phyloP scores from a whole-genome alignment of 2,113 vertebrate genomes.

The Lepus americanus region DNA sequence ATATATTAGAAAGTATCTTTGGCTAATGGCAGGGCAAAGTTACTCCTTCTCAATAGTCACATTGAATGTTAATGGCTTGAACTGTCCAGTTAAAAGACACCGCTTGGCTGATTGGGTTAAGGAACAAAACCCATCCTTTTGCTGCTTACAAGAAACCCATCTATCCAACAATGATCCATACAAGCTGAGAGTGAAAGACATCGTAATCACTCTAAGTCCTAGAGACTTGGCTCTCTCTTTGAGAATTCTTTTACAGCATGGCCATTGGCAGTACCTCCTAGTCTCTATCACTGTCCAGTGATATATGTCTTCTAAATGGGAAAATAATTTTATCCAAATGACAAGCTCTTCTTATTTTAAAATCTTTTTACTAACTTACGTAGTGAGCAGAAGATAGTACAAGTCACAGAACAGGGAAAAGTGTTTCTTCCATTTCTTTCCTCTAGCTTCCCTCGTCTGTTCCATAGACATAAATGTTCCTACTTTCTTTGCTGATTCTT shows the following conservation, averaged over 20 bases:
- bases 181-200: too few relatives aligned
- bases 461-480: not conserved
- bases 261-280: not conserved
- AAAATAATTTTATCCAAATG: not conserved
- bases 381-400: not conserved
- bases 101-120: too few relatives aligned
- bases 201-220: not conserved
- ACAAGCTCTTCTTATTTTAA: constrained; percentile 9
- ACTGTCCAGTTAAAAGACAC: too few relatives aligned
- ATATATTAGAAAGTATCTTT: too few relatives aligned
- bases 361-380: not conserved
- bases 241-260: not conserved
- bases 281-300: not conserved
- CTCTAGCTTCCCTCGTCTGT: not conserved
- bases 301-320: not conserved
- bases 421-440: not conserved
- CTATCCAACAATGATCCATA: too few relatives aligned
- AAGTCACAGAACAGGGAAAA: not conserved
- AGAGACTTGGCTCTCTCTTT: not conserved
- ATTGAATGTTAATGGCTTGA: too few relatives aligned
- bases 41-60: too few relatives aligned
- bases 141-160: too few relatives aligned
- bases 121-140: too few relatives aligned
- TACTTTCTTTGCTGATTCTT: not conserved
- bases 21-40: too few relatives aligned